phyloP scores from a whole-genome alignment of 1,140 invertebrate species.

The Forficula auricularia region DNA sequence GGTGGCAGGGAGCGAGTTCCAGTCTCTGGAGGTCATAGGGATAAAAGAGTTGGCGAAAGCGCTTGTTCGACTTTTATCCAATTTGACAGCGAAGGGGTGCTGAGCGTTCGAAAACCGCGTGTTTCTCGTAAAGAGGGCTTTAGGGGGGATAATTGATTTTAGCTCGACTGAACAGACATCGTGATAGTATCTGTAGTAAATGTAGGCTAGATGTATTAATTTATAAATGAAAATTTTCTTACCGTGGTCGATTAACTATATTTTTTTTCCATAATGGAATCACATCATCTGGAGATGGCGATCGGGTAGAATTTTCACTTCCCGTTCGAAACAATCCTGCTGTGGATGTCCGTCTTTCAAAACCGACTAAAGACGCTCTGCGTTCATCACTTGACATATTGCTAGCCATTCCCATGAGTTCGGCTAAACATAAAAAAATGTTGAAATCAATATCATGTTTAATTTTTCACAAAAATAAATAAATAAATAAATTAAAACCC shows the following conservation, averaged over 20 bases:
- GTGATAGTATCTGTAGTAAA: too few relatives aligned
- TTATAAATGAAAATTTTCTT: background rate
- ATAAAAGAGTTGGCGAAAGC: too few relatives aligned
- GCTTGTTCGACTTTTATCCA: too few relatives aligned
- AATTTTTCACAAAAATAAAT: background rate
- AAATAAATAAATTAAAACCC: constrained; percentile 22
- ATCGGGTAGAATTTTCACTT: constrained; percentile 19
- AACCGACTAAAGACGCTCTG: constrained; percentile 32
- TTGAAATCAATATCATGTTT: background rate
- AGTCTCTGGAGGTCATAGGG: too few relatives aligned
- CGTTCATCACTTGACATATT: constrained; percentile 30
- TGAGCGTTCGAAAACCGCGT: too few relatives aligned
- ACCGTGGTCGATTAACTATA: constrained; percentile 14
- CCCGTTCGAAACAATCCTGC: constrained; percentile 30
- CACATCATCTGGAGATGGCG: constrained; percentile 32
- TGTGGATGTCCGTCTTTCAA: constrained; percentile 5
- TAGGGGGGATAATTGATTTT: too few relatives aligned
- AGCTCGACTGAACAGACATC: too few relatives aligned
- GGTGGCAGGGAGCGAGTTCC: too few relatives aligned
- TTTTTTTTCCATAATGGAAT: constrained; percentile 27
- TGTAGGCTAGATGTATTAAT: too few relatives aligned
- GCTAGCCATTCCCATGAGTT: constrained; percentile 57
- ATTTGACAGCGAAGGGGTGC: too few relatives aligned
- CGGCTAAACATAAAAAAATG: constrained; percentile 31
- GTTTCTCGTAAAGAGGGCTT: too few relatives aligned